Conservation (phyloP, 2,888 invertebrate species). For the Galeopsomyia nigrocyanea region DNA sequence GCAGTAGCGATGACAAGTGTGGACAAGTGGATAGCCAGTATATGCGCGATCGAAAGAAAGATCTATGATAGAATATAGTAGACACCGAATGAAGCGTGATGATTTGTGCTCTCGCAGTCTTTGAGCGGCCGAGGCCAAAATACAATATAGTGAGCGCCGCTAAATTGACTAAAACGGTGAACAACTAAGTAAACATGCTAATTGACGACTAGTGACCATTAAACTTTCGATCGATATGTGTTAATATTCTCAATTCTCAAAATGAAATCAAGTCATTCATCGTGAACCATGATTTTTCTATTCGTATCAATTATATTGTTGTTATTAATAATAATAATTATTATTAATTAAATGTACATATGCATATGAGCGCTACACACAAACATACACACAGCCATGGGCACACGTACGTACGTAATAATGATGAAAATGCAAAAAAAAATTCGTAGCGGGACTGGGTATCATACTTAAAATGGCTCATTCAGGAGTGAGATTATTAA, state of each 20-base stretch:
- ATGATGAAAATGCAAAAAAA: conserved; percentile 22
- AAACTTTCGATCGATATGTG: conserved; percentile 34
- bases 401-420: conserved; percentile 57
- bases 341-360: conserved; percentile 69
- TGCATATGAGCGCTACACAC: conserved; percentile 52
- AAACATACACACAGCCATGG: conserved; percentile 56
- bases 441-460: conserved; percentile 38
- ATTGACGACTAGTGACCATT: conserved; percentile 35
- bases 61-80: conserved; percentile 10
- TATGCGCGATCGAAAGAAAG: conserved; percentile 2
- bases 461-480: conserved; percentile 41
- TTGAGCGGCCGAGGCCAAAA: conserved; percentile 4
- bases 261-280: conserved; percentile 61
- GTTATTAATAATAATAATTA: conserved; percentile 68
- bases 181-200: conserved; percentile 24
- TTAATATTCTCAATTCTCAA: conserved; percentile 34
- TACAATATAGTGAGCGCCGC: background rate
- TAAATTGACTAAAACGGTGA: conserved; percentile 4
- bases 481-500: conserved; percentile 32
- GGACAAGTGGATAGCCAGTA: conserved; percentile 35
- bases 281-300: conserved; percentile 67
- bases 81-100: conserved; percentile 21
- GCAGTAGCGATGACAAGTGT: conserved; percentile 17
- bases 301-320: conserved; percentile 68
- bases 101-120: conserved; percentile 7